Conservation (phyloP, 2,888 invertebrate species). For the Cancer borealis region DNA sequence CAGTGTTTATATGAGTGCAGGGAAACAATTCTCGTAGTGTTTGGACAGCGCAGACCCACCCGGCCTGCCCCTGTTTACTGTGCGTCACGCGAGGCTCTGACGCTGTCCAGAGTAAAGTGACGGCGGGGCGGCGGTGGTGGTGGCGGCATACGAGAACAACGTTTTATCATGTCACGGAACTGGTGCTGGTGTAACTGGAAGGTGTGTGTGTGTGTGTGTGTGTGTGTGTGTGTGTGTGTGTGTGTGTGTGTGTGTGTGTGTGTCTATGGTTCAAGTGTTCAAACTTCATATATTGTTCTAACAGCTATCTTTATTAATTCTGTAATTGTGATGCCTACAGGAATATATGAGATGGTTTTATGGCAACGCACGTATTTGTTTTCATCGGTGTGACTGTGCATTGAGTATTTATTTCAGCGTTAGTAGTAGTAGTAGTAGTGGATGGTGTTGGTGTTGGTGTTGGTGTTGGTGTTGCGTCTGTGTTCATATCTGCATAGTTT, state of each 20-base stretch:
- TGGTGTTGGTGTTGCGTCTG: background rate
- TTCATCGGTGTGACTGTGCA: background rate
- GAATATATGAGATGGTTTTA: background rate
- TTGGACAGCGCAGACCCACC: background rate
- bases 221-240: background rate
- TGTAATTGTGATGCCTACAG: background rate
- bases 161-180: background rate
- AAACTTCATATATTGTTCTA: background rate
- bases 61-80: slow-evolving; percentile 24
- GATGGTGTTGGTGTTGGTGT: background rate
- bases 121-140: background rate
- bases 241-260: no score
- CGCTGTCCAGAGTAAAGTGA: background rate
- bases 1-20: slow-evolving; percentile 30
- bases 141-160: background rate
- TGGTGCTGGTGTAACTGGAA: background rate
- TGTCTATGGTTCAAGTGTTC: background rate
- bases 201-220: background rate
- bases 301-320: background rate
- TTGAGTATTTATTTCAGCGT: background rate
- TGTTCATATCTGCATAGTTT: background rate
- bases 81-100: background rate
- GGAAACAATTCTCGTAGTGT: slow-evolving; percentile 39
- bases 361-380: background rate
- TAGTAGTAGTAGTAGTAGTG: background rate